Base-by-base conservation (phyloP, 2,797 vertebrate species). In the Peromyscus aztecus region DNA sequence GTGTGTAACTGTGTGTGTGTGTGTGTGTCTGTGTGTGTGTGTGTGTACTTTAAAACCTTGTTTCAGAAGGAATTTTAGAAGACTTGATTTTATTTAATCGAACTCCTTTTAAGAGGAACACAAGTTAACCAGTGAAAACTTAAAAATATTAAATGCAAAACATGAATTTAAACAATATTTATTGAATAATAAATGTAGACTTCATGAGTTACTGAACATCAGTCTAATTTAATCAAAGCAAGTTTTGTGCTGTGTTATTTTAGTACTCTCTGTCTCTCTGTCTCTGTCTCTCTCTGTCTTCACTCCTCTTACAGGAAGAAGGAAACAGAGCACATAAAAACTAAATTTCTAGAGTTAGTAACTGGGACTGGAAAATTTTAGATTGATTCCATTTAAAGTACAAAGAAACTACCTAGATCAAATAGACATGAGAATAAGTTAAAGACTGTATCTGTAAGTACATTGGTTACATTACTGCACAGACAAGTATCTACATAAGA, bases 291-390 rank as follows among this genome's bases (percentile, higher is more conserved):
- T 49, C 14, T 61, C 37, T 87, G 24, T 34, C 40, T 85, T 46
- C 29, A 29, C 29, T 12, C 27, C 19, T 46, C 10, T 46, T 29
- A 57, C 1, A 89, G 9, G 52, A 10, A 29, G 12, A 2, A 86
- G 19, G 27, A 94, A 76, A 46, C 7, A 52, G 6, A 65, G 27
- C 10, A 69, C 17, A 12, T 23, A 14, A 76, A 46, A 94, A 71
- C 37, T n/a, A 29, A 16, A 86, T 67, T 93, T 95, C 49, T 13
- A 89, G 57, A 90, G 69, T 89, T 87, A 95, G 29, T 82, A 90
- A 83, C 0, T 63, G 5, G 34, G 13, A 19, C 29, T 95, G 6
- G 19, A 65, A 71, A 43, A 73, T 83, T 73, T 78, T 78, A 78
- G 87, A 86, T 12, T 65, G 40, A 67, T 90, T 95, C 29, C 65